Evolutionary conservation across 2,797 vertebrate species (phyloP).

Genomic region (Acrossocheilus fasciatus): DNA sequence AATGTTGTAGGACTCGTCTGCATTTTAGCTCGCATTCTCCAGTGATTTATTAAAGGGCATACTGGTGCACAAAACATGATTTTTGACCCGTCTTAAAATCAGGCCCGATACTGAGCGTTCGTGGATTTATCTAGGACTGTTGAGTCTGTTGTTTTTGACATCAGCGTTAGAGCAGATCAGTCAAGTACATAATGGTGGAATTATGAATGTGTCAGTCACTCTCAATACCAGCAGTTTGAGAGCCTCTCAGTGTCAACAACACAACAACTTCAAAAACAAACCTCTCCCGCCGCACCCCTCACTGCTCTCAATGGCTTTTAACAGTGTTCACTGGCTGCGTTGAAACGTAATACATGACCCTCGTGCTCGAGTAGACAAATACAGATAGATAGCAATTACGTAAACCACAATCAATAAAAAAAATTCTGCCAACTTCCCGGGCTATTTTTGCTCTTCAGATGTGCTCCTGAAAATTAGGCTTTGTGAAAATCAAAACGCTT

Average conservation of each 20-base stretch:
- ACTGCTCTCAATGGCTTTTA: slow-evolving; percentile 58
- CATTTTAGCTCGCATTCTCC: too few species aligned
- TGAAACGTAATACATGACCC: slow-evolving; percentile 56
- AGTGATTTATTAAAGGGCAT: too few species aligned
- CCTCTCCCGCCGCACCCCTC: slow-evolving; percentile 40
- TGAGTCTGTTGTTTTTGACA: slow-evolving; percentile 61
- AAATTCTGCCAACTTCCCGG: slow-evolving; percentile 44
- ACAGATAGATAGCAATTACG: slow-evolving; percentile 56
- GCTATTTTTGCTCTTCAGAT: slow-evolving; percentile 47
- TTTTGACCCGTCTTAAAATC: not conserved
- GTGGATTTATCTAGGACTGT: slow-evolving; percentile 42
- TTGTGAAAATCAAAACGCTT: slow-evolving; percentile 53
- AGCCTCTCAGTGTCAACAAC: slow-evolving; percentile 61
- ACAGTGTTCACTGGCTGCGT: slow-evolving; percentile 55
- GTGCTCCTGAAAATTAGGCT: slow-evolving; percentile 47
- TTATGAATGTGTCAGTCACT: slow-evolving; percentile 65
- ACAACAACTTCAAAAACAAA: slow-evolving; percentile 59
- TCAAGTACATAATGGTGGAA: slow-evolving; percentile 67
- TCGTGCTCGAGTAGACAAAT: slow-evolving; percentile 57
- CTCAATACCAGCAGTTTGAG: slow-evolving; percentile 56
- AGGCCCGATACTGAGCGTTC: slow-evolving; percentile 27
- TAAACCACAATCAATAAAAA: slow-evolving; percentile 55
- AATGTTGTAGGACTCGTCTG: too few species aligned
- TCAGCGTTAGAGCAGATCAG: slow-evolving; percentile 61
- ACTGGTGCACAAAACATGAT: too few species aligned